Conservation (phyloP, 2,113 vertebrate species). For the Odocoileus virginianus region DNA sequence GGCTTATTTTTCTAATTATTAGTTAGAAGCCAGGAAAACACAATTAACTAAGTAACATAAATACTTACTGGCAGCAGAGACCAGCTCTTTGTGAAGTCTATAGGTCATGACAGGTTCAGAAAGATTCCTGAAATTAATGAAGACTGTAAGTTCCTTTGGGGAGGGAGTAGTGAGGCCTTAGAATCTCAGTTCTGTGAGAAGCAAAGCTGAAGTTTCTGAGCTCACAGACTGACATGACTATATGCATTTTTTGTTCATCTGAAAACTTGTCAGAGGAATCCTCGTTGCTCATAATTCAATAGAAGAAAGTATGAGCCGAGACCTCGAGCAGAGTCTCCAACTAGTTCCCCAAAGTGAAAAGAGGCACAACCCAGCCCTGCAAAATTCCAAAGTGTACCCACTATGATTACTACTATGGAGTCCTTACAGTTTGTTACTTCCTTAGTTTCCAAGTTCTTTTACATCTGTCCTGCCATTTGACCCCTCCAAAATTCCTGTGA, state of each 20-base stretch:
- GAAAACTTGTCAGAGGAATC: neutral
- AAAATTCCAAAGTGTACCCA: neutral
- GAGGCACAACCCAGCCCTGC: neutral
- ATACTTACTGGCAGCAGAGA: constrained; percentile 95
- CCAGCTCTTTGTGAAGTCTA: constrained; percentile 91
- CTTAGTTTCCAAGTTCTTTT: neutral
- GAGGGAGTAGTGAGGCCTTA: neutral
- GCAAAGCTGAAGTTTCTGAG: neutral
- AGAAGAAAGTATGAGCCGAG: neutral
- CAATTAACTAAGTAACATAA: constrained; percentile 9
- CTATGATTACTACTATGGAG: neutral
- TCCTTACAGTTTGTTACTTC: neutral
- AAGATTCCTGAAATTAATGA: constrained; percentile 87
- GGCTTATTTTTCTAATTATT: neutral
- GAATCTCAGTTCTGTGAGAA: neutral
- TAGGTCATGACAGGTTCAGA: constrained; percentile 97
- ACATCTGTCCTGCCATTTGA: neutral
- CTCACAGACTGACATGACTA: neutral
- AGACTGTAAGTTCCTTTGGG: constrained; percentile 56
- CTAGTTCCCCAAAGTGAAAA: constrained; percentile 6
- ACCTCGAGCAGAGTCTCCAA: neutral
- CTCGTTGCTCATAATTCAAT: neutral
- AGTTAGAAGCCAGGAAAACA: constrained; percentile 21
- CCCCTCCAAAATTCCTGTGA: neutral
- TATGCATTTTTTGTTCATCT: neutral